Evolutionary conservation across 2,888 invertebrate genomes (phyloP).

Genomic region (Synergus japonicus): DNA sequence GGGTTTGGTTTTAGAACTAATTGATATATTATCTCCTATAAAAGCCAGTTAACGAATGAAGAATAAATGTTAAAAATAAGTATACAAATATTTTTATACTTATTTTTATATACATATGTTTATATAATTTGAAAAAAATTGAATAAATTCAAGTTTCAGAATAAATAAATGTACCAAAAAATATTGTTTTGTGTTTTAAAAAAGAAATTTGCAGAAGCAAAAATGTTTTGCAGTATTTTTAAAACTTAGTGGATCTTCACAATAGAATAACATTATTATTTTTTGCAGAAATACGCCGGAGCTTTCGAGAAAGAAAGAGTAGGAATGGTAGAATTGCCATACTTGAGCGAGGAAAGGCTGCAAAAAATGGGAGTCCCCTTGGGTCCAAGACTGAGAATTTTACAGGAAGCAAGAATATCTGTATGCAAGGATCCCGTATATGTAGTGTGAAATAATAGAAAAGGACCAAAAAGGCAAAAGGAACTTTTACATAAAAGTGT

Average conservation of each 20-base stretch:
- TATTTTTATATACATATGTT: too few relatives aligned
- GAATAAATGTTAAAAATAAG: background rate
- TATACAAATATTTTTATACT: background rate
- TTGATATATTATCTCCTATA: background rate
- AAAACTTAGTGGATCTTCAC: background rate
- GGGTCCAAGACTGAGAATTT: slow-evolving; percentile 91
- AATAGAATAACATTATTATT: slow-evolving; percentile 46
- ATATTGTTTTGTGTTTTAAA: too few relatives aligned
- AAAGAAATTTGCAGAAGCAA: background rate
- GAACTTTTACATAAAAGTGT: slow-evolving; percentile 11
- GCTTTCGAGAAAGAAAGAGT: slow-evolving; percentile 91
- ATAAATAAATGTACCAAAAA: too few relatives aligned
- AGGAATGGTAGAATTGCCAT: slow-evolving; percentile 93
- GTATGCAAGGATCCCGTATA: slow-evolving; percentile 81
- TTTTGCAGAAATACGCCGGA: slow-evolving; percentile 89
- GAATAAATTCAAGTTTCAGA: too few relatives aligned
- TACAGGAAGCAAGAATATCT: slow-evolving; percentile 89
- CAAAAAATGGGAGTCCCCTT: slow-evolving; percentile 94
- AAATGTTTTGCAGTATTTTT: background rate
- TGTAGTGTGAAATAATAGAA: slow-evolving; percentile 76
- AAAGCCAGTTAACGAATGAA: background rate
- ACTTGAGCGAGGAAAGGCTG: slow-evolving; percentile 91
- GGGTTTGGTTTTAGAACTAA: background rate
- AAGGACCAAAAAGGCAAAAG: slow-evolving; percentile 17
- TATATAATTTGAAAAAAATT: too few relatives aligned